Conservation (phyloP, 2,113 vertebrate genomes). For the Coturnix japonica region DNA sequence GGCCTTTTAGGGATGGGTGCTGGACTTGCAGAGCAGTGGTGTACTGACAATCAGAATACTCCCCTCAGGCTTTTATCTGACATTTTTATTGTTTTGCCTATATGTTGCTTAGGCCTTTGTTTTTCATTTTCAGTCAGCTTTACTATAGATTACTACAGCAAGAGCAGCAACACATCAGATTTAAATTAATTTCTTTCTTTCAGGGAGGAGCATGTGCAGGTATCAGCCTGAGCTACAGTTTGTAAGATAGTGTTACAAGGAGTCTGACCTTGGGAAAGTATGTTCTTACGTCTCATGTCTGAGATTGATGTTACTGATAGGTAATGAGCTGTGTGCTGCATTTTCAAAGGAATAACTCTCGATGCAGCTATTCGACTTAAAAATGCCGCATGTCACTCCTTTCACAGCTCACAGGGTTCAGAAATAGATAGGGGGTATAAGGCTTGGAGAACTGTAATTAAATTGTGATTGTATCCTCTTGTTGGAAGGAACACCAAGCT, state of each 20-base stretch:
- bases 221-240: constrained; percentile 1
- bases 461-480: background rate
- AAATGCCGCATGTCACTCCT: background rate
- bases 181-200: constrained; percentile 37
- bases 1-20: background rate
- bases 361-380: background rate
- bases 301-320: background rate
- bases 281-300: background rate
- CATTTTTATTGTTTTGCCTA: background rate
- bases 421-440: background rate
- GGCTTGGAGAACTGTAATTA: background rate
- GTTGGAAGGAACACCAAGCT: background rate
- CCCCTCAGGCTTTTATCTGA: background rate
- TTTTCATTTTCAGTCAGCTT: constrained; percentile 26
- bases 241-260: background rate
- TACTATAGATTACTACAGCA: constrained; percentile 41
- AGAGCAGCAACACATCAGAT: background rate
- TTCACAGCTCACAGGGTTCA: background rate
- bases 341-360: constrained; percentile 21
- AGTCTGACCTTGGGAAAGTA: background rate
- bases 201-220: background rate
- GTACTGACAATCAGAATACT: background rate
- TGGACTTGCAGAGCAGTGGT: fast-evolving
- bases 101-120: background rate
- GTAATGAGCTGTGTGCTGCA: constrained; percentile 24